phyloP scores from a whole-genome alignment of 2,797 vertebrate species.

The Antennarius maculatus region DNA sequence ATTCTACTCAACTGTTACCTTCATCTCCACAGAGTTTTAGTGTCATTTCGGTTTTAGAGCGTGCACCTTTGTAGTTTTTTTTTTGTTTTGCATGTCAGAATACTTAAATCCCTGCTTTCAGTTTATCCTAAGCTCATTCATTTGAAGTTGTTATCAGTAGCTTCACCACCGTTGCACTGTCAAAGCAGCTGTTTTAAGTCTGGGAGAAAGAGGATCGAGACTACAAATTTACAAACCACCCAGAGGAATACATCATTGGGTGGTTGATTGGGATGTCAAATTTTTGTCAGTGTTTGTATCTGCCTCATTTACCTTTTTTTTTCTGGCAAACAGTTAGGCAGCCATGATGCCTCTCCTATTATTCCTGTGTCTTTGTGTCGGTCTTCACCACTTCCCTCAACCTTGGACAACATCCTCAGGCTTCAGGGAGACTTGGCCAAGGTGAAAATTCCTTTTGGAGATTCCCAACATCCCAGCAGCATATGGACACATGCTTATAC shows the following conservation, averaged over 20 bases:
- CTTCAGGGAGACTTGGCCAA: conserved; percentile 51
- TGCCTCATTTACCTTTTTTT: conserved; percentile 52
- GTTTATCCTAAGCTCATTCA: conserved; percentile 30
- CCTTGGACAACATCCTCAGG: conserved; percentile 64
- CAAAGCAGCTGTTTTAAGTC: conserved; percentile 21
- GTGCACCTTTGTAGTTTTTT: no score
- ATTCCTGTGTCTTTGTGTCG: conserved; percentile 29
- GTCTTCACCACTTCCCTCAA: conserved; percentile 43
- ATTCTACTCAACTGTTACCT: no score
- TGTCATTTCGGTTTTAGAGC: no score
- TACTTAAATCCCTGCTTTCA: conserved; percentile 37
- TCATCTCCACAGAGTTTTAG: no score
- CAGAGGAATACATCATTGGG: conserved; percentile 29
- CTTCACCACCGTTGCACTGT: conserved; percentile 3
- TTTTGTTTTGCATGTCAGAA: conserved; percentile 41
- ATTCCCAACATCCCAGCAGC: conserved; percentile 69
- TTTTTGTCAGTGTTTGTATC: conserved; percentile 38
- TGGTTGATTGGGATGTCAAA: conserved; percentile 58
- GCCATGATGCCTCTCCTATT: conserved; percentile 23
- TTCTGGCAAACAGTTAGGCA: conserved; percentile 46
- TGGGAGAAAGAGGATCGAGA: conserved; percentile 10
- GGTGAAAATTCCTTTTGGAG: conserved; percentile 72
- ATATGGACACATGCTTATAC: conserved; percentile 72
- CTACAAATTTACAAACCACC: conserved; percentile 11
- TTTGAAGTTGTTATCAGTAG: conserved; percentile 23